Evolutionary conservation across 2,888 invertebrate genomes (phyloP), one percentile per base, ranked within the genome.

Genomic region (Thecophora atra): DNA sequence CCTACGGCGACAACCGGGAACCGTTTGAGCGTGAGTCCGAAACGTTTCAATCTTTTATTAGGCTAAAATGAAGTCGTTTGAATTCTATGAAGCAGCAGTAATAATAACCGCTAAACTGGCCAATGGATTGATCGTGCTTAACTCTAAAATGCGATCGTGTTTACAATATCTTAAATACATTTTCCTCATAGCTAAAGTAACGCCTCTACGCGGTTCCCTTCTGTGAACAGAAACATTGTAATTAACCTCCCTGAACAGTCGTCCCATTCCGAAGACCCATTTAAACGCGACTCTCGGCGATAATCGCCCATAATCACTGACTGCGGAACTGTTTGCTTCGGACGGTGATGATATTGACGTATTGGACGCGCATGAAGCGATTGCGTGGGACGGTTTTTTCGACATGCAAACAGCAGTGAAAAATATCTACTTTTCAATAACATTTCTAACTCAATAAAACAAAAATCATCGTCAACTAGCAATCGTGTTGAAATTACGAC

Each of bases 21-120:
- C 30, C 19, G 13, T 62, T 63, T 70, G 63, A 51, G 21, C 13
- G 37, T 2, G 11, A 28, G 15, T 51, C 42, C 0, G n/a, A 17
- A 6, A 7, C 51, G 15, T 13, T 21, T 11, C 42, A 52, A 13
- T 15, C 15, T 63, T 52, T 63, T 70, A 37, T 47, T 63, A 37
- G n/a, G 3, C 62, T 37, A 70, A 63, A 30, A 19, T 28, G 30
- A 8, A 51, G 70, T 28, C 28, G 42, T 70, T 63, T 62, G 62
- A 63, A 70, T 70, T 70, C 70, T 51, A 44, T 13, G 44, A n/a
- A 28, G 51, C 15, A 51, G 5, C n/a, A 70, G n/a, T 26, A 58
- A 70, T 70, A 70, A 70, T 63, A 24, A 63, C 70, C 52, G 13
- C 13, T 56, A 11, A n/a, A 15, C n/a, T 4, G 2, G 5, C 19